Conservation (phyloP, 2,797 vertebrate species). For the Chanos chanos region DNA sequence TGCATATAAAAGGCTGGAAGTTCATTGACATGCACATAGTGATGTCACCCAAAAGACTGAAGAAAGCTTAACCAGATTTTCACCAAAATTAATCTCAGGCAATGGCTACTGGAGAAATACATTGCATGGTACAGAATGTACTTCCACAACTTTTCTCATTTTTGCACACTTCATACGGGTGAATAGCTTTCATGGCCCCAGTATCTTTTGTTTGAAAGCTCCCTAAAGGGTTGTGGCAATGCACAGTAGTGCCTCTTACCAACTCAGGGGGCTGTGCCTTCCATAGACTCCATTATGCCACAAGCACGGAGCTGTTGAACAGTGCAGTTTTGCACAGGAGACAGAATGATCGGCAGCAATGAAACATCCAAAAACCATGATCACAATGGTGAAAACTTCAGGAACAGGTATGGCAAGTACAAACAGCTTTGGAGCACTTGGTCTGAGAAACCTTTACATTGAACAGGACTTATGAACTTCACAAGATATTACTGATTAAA, state of each 20-base stretch:
- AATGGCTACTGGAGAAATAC: too few relatives aligned
- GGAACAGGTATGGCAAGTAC: slow-evolving; percentile 69
- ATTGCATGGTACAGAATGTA: neutral
- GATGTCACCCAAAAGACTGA: slow-evolving; percentile 24
- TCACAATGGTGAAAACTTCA: slow-evolving; percentile 37
- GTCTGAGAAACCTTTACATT: too few relatives aligned
- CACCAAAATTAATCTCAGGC: neutral
- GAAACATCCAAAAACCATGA: slow-evolving; percentile 29
- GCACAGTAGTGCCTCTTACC: slow-evolving; percentile 12
- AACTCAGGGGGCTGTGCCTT: slow-evolving; percentile 15
- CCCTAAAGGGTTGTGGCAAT: slow-evolving; percentile 17
- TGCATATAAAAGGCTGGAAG: slow-evolving; percentile 73
- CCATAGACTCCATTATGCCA: slow-evolving; percentile 19
- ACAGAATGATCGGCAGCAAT: slow-evolving; percentile 52
- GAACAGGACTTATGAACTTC: too few relatives aligned
- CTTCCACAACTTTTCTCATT: neutral
- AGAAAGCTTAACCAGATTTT: neutral
- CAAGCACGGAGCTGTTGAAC: slow-evolving; percentile 9
- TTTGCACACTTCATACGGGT: neutral
- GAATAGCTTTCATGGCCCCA: neutral
- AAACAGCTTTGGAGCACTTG: too few relatives aligned
- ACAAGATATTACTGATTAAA: too few relatives aligned
- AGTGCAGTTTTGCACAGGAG: slow-evolving; percentile 21
- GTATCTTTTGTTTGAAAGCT: slow-evolving; percentile 3
- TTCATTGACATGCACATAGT: slow-evolving; percentile 80